Conservation (phyloP, 2,888 invertebrate species). For the Noctua fimbriata region DNA sequence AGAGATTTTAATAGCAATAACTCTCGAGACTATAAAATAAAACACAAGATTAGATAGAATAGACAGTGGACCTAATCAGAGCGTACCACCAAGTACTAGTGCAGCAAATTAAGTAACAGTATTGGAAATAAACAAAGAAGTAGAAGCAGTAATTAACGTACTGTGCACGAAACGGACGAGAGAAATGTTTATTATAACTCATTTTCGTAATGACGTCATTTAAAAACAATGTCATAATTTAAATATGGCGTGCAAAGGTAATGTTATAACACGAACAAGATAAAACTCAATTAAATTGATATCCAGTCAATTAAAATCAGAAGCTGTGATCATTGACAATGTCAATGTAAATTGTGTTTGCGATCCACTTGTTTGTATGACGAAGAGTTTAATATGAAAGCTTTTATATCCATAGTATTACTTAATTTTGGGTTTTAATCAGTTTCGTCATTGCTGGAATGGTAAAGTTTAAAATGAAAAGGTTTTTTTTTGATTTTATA, state of each 20-base stretch:
- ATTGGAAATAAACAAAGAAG: neutral
- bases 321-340: constrained; percentile 70
- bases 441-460: constrained; percentile 5
- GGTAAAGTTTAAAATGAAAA: constrained; percentile 12
- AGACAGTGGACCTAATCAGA: neutral
- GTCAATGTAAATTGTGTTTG: constrained; percentile 77
- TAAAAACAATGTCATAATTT: constrained; percentile 38
- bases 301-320: constrained; percentile 74
- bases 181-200: constrained; percentile 8
- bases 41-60: neutral
- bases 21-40: neutral
- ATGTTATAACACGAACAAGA: constrained; percentile 54
- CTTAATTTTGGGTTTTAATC: constrained; percentile 46
- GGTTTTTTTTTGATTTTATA: neutral
- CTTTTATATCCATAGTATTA: constrained; percentile 44
- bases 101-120: neutral
- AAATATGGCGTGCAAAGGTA: constrained; percentile 50
- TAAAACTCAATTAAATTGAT: constrained; percentile 65
- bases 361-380: constrained; percentile 60
- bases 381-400: constrained; percentile 59
- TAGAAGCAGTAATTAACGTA: neutral
- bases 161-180: neutral
- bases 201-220: constrained; percentile 38
- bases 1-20: neutral
- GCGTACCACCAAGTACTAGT: neutral